Evolutionary conservation across 2,113 vertebrate species (phyloP), one percentile per base, ranked within the genome.

Genomic region (Emberiza fucata): DNA sequence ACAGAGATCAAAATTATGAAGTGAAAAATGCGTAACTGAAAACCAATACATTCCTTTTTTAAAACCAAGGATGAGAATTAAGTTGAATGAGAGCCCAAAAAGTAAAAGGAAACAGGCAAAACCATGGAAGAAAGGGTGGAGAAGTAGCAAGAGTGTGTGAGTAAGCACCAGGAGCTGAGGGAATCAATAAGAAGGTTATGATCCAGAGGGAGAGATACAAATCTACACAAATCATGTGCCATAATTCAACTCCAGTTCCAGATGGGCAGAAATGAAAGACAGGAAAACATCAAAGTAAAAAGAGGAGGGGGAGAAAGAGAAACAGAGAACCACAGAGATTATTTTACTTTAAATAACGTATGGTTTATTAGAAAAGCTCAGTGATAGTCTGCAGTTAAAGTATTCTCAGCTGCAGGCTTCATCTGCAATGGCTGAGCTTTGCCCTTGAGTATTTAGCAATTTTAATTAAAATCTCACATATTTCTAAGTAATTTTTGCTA

Each of bases 391-490:
- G 33, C 37, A 78, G 54, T 54, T 78, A 92, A 91, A 60, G 33
- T 48, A 95, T 33, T 56, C 64, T 75, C 88, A 93, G 72, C 76
- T 95, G 73, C 40, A 76, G 60, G 89, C 72, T 91, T 88, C 75
- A 72, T 93, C 64, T 85, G n/a, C 40, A 51, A 45, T 0, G 3
- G 37, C 29, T 95, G 42, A 71, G 73, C 54, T 94, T 94, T 85
- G 50, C 72, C 94, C 65, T 81, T 80, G 69, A 53, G 72, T 91
- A 88, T 77, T 93, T 53, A 87, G 51, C 35, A 60, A 83, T 92
- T 92, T 90, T 88, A 88, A 93, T 93, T 92, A 94, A 95, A 85
- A 57, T 76, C 45, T 97, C 90, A 95, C 59, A 61, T 66, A 96
- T 63, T 88, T 85, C 70, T 88, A 60, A 87, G 70, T 86, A 70